Evolutionary conservation across 2,113 vertebrate genomes (phyloP), one percentile per base, ranked within the genome.

Genomic region (Colaptes auratus): DNA sequence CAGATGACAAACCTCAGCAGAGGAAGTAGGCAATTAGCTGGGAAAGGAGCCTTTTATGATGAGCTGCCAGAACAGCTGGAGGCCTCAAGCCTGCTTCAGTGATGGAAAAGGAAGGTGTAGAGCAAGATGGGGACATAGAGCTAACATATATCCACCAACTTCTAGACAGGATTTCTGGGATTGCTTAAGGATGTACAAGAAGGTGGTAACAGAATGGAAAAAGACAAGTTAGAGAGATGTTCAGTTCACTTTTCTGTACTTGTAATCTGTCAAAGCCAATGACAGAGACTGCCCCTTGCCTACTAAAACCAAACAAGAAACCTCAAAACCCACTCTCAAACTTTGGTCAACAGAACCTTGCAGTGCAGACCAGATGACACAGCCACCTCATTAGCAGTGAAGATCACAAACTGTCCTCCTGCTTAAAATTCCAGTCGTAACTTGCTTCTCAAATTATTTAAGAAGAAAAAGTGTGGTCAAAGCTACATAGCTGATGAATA

Each of bases 1-100:
- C 93, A 90, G 93, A 95, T 96, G 96, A 95, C 48, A 2, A 94
- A 94, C 65, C 88, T 93, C 95, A 52, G 81, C 95, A 96, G 90
- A 96, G 96, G 96, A 96, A 96, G 90, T 31, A 71, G 55, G 76
- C 92, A 96, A 96, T 96, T 96, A 96, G 86, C 93, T 93, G 80
- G 93, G 90, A 86, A 94, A 94, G 90, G 88, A 90, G 78, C 93
- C 90, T 88, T 90, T 91, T 61, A 69, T 70, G 10, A 14, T 0
- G 48, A 86, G 95, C 88, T 95, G 96, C 93, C 92, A 92, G 72
- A 96, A 77, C 96, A 96, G 95, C 96, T 95, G 92, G 92, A 94
- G 83, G 73, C 90, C 80, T 92, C 61, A 28, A 65, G 86, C 48
- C 66, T 52, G 52, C 33, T 78, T 24, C 17, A 15, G 8, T 75